Base-by-base conservation (phyloP, 2,113 vertebrate genomes). In the Chaenogobius annularis region DNA sequence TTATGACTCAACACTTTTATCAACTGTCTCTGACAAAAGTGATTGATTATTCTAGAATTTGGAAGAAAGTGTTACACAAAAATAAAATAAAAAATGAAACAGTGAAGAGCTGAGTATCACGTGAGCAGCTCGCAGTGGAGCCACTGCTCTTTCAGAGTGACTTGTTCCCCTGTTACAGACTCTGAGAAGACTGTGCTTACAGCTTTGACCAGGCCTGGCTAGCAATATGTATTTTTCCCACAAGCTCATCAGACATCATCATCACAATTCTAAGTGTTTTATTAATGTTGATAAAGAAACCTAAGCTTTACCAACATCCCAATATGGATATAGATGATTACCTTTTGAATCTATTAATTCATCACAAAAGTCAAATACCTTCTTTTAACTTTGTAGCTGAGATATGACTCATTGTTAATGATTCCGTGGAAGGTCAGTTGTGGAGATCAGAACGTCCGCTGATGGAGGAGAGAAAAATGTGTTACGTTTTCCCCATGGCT, bases 381-480 rank as follows among this genome's bases (percentile, higher is more conserved):
- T 8, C 22, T 23, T 23, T 23, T 58, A 58, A 58, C 10, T 58
- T 23, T 58, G 55, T 11, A 35, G 72, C 87, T 92, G 85, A 90
- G 85, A 89, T 93, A 86, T 92, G 90, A 92, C 87, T 93, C 92
- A 92, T 90, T 92, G 91, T 92, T 93, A 93, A 93, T 90, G 93
- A 91, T 92, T 92, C 88, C 86, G 81, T 80, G 75, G 90, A 92
- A 93, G 93, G 92, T 94, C 93, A 93, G 93, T 91, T 90, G 91
- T 89, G 69, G 88, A 91, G 90, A 91, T 92, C 90, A 92, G 91
- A 92, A 93, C 90, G 90, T 87, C 91, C 85, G 79, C 87, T 88
- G 88, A 88, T 86, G 84, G 87, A 88, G 81, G 83, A 82, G 82
- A 87, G 81, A 83, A 85, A n/a, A 91, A 88, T 86, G 77, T 84